A percentile compares a stretch with the other conserved stretches of the same genome.
phyloP scores from a whole-genome alignment of 2,797 vertebrate genomes.

The Glossophaga mutica region DNA sequence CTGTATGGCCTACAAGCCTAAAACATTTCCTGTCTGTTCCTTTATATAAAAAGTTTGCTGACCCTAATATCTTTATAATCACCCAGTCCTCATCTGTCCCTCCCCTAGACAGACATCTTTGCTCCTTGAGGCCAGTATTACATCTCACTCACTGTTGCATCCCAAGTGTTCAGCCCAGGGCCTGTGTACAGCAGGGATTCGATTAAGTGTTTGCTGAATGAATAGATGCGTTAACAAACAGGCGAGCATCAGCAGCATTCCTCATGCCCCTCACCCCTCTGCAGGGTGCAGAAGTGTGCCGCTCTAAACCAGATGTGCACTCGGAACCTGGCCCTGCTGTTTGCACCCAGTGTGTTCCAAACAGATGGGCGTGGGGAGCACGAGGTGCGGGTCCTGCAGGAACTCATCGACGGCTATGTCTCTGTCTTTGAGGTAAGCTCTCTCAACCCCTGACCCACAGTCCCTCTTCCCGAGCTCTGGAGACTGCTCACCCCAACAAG shows the following conservation, averaged over 20 bases:
- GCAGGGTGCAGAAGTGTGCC: conserved; percentile 95
- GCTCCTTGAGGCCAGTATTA: not conserved
- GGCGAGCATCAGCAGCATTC: not conserved
- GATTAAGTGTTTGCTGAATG: not conserved
- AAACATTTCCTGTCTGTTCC: not conserved
- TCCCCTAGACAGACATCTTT: not conserved
- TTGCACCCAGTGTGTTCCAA: conserved; percentile 97
- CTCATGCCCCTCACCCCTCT: not conserved
- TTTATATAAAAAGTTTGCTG: not conserved
- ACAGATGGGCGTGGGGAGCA: conserved; percentile 96
- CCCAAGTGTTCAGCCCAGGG: not conserved
- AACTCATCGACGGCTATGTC: conserved; percentile 95
- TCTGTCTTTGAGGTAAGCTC: conserved; percentile 90
- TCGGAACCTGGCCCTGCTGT: conserved; percentile 95
- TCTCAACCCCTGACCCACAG: not conserved
- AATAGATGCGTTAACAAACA: not conserved
- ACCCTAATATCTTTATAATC: not conserved
- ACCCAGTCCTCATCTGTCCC: not conserved
- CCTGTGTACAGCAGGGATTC: not conserved
- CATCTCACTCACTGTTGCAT: not conserved
- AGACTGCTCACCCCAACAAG: not conserved
- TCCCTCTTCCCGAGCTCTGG: not conserved
- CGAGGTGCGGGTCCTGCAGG: conserved; percentile 95
- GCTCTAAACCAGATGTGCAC: conserved; percentile 98
- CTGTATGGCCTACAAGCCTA: not conserved